These are phyloP conservation scores for Cydia amplana DNA, from an alignment of 1,140 invertebrate genomes.

Conservation along the genomic window DNA sequence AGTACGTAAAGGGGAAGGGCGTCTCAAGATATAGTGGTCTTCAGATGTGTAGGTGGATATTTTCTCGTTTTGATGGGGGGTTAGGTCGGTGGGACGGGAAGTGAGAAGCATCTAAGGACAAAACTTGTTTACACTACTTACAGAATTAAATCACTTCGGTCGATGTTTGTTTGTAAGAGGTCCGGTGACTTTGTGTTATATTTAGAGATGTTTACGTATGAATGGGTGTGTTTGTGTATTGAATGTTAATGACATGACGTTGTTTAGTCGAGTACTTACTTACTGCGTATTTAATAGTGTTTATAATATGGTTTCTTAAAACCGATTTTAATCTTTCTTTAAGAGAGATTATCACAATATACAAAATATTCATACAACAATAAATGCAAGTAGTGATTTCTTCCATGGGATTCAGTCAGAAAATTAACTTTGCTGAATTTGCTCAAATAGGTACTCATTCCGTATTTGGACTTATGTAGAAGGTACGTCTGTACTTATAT, in stretches of 20 bases:
- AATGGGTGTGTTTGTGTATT: not conserved
- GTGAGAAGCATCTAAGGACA: conserved; percentile 59
- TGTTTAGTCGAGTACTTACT: no score
- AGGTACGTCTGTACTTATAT: not conserved
- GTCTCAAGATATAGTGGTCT: conserved; percentile 42
- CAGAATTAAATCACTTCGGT: conserved; percentile 68
- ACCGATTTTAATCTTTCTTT: not conserved
- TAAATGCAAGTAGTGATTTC: no score
- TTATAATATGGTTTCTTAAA: not conserved
- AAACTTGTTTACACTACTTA: conserved; percentile 77
- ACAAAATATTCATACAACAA: no score
- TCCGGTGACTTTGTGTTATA: conserved; percentile 39
- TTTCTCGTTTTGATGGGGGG: conserved; percentile 47
- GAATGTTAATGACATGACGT: not conserved
- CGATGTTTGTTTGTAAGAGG: conserved; percentile 52
- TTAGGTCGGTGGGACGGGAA: conserved; percentile 42
- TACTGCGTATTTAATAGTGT: not conserved
- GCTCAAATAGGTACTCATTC: not conserved
- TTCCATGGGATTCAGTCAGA: no score
- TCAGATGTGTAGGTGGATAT: conserved; percentile 54
- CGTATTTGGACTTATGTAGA: not conserved
- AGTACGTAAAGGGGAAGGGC: conserved; percentile 36
- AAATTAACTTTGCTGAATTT: no score
- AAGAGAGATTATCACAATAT: no score
- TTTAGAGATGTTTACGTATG: conserved; percentile 23